Evolutionary conservation across 2,797 vertebrate genomes (phyloP).

Genomic region (Erethizon dorsatum): DNA sequence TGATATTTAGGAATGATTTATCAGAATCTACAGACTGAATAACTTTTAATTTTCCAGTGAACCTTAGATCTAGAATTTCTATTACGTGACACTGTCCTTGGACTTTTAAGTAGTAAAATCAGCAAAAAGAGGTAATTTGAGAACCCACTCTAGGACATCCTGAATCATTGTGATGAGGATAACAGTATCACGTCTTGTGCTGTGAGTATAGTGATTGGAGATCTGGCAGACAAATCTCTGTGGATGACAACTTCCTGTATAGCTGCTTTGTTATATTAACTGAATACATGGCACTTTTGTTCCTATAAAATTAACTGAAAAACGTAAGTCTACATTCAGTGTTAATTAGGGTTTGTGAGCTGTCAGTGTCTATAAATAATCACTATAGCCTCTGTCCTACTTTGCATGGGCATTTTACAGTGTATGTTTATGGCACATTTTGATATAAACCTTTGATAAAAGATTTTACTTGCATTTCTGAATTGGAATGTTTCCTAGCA

Average conservation of each 20-base stretch:
- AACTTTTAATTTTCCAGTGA: slow-evolving; percentile 54
- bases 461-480: slow-evolving; percentile 73
- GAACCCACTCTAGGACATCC: not conserved
- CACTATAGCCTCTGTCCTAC: not conserved
- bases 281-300: not conserved
- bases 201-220: not conserved
- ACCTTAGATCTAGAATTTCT: slow-evolving; percentile 38
- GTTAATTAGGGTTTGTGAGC: not conserved
- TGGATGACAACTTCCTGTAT: not conserved
- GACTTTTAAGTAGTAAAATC: slow-evolving; percentile 37
- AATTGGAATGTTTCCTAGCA: slow-evolving; percentile 68
- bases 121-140: not conserved
- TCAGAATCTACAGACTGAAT: not conserved
- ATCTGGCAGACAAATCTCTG: not conserved
- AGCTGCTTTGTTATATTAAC: not conserved
- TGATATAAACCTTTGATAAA: slow-evolving; percentile 63
- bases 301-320: slow-evolving; percentile 16
- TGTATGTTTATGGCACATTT: slow-evolving; percentile 76
- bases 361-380: not conserved
- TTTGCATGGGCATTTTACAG: slow-evolving; percentile 12
- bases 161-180: not conserved
- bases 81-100: not conserved
- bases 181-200: not conserved
- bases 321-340: not conserved
- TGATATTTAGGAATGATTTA: slow-evolving; percentile 19